A percentile compares a stretch with the other conserved stretches of the same genome.
phyloP scores from a whole-genome alignment of 2,113 vertebrate genomes.

The Gadus macrocephalus region DNA sequence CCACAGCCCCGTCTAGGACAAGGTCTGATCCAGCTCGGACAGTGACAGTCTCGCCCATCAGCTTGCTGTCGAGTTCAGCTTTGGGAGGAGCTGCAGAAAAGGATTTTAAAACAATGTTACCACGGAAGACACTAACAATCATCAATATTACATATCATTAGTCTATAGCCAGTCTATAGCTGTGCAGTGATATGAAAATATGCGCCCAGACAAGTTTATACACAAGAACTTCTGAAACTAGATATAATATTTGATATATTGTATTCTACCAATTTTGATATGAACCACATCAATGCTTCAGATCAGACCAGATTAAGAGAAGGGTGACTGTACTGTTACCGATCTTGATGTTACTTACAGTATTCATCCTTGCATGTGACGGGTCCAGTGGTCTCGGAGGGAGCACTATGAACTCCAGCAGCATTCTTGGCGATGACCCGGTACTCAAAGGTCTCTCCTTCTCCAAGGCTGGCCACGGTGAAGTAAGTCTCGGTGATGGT shows the following conservation, averaged over 20 bases:
- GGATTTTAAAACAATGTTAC: too few relatives aligned
- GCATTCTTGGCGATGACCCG: conserved; percentile 90
- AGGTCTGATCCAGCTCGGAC: conserved; percentile 90
- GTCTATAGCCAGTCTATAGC: too few relatives aligned
- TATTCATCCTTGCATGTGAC: conserved; percentile 96
- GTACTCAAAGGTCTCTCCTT: conserved; percentile 89
- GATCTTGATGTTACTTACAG: conserved; percentile 70
- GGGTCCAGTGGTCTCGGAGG: conserved; percentile 88
- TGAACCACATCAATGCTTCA: too few relatives aligned
- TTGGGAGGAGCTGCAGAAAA: conserved; percentile 84
- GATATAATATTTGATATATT: too few relatives aligned
- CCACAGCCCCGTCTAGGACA: conserved; percentile 90
- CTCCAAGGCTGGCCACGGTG: conserved; percentile 84
- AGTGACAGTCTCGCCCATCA: conserved; percentile 84
- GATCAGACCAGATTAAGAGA: too few relatives aligned
- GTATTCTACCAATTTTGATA: too few relatives aligned
- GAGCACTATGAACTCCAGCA: conserved; percentile 87
- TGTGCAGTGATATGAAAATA: too few relatives aligned
- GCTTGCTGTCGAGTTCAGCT: conserved; percentile 88
- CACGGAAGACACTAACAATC: too few relatives aligned
- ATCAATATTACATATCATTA: too few relatives aligned
- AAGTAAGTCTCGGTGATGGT: conserved; percentile 92
- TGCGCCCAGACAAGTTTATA: too few relatives aligned
- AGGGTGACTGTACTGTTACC: background rate
- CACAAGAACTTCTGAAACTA: too few relatives aligned